phyloP scores from a whole-genome alignment of 23 tunicate genomes.

The Trididemnum clinides region DNA sequence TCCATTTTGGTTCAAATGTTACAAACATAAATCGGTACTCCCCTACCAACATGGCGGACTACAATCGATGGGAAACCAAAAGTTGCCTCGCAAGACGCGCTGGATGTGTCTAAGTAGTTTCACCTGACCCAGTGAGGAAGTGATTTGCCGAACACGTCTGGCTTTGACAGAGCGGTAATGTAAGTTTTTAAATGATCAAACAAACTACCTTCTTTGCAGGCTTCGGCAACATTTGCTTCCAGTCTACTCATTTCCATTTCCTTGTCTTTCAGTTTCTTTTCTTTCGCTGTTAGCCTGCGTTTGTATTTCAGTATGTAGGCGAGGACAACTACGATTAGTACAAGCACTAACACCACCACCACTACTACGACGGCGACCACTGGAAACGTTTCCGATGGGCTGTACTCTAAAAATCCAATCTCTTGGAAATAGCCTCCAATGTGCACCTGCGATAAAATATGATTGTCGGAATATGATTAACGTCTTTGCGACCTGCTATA shows the following conservation, averaged over 20 bases:
- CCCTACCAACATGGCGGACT: no score
- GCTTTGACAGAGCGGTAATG: no score
- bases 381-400: not conserved
- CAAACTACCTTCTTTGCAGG: conserved; percentile 85
- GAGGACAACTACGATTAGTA: conserved; percentile 3
- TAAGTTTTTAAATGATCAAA: no score
- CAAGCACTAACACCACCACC: conserved; percentile 5
- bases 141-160: no score
- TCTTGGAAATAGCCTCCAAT: conserved; percentile 63
- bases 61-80: no score
- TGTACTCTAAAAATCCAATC: conserved; percentile 55
- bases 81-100: no score
- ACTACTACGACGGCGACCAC: not conserved
- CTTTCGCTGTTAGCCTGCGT: conserved; percentile 27
- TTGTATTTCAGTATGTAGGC: conserved; percentile 17
- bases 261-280: conserved; percentile 40
- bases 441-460: conserved; percentile 56
- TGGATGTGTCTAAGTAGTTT: no score
- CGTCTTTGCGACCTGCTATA: no score
- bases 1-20: no score
- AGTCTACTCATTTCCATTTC: conserved; percentile 47
- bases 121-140: no score
- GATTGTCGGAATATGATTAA: no score
- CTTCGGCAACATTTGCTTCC: conserved; percentile 88
- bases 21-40: no score